These are phyloP conservation scores for Luperina nickerlii DNA, from an alignment of 2,888 invertebrate species.

Conservation along the genomic window DNA sequence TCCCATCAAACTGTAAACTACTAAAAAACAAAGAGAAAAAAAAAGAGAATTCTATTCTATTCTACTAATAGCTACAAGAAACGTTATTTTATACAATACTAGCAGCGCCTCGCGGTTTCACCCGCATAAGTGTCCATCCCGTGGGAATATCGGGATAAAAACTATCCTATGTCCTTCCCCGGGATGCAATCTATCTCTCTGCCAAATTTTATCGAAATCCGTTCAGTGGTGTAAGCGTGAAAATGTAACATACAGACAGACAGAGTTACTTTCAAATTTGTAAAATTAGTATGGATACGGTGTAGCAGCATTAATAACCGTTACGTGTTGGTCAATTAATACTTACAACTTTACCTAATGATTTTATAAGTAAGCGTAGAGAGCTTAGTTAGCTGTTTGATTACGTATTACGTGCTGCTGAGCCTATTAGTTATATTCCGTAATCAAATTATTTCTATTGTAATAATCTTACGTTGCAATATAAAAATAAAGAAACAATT, in stretches of 20 bases:
- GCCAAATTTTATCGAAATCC: no score
- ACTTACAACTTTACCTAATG: conserved; percentile 55
- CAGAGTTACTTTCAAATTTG: no score
- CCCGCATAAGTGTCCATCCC: no score
- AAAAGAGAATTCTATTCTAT: no score
- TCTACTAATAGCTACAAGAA: conserved; percentile 21
- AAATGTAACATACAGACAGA: no score
- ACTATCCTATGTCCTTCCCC: no score
- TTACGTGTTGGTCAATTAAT: conserved; percentile 63
- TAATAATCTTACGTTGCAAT: neutral
- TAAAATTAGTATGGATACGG: neutral
- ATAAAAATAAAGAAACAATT: conserved; percentile 4
- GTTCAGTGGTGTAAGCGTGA: no score
- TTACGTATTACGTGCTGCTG: conserved; percentile 30
- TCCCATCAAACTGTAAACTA: neutral
- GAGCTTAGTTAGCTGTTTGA: conserved; percentile 47
- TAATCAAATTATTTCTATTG: conserved; percentile 33
- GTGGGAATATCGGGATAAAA: no score
- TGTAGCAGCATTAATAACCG: conserved; percentile 42
- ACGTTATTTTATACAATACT: conserved; percentile 34
- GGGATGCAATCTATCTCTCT: no score
- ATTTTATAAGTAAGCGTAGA: conserved; percentile 56
- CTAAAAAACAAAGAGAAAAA: no score
- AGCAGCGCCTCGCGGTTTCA: no score
- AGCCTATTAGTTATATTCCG: conserved; percentile 40